Percentiles rank a stretch among this genome's conserved stretches.
Evolutionary conservation across 2,888 invertebrate species (phyloP).

Genomic region (Linnaemya tessellans): DNA sequence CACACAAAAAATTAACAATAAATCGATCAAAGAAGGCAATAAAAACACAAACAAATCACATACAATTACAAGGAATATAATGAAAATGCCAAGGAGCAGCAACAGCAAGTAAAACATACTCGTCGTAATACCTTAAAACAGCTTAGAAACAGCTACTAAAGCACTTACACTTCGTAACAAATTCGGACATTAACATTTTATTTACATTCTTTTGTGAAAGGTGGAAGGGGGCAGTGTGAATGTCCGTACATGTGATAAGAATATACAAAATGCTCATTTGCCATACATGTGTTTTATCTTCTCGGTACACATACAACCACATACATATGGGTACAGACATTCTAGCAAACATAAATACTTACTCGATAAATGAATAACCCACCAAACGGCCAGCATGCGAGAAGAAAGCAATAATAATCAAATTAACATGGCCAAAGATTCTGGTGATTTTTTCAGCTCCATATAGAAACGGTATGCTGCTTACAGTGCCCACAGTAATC

Average conservation of each 20-base stretch:
- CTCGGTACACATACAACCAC: too few relatives aligned
- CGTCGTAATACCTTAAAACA: constrained; percentile 31
- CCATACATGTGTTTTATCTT: background rate
- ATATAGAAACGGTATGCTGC: constrained; percentile 93
- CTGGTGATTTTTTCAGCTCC: constrained; percentile 92
- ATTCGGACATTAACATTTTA: constrained; percentile 12
- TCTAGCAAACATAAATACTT: constrained; percentile 78
- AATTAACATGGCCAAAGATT: constrained; percentile 91
- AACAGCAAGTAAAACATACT: too few relatives aligned
- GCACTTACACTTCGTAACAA: constrained; percentile 4
- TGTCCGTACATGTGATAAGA: constrained; percentile 22
- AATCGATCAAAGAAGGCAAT: constrained; percentile 38
- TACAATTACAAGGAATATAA: constrained; percentile 46
- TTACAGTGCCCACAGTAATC: constrained; percentile 92
- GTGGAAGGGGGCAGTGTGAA: background rate
- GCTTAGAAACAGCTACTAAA: constrained; percentile 6
- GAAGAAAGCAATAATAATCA: constrained; percentile 93
- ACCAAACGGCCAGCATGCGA: constrained; percentile 92
- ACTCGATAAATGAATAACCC: constrained; percentile 94
- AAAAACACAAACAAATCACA: constrained; percentile 60
- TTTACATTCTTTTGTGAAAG: background rate
- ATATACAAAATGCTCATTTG: constrained; percentile 32
- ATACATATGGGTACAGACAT: background rate
- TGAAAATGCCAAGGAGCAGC: constrained; percentile 32
- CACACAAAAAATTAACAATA: constrained; percentile 26